Conservation (phyloP, 2,113 vertebrate genomes). For the Macquaria ambigua region DNA sequence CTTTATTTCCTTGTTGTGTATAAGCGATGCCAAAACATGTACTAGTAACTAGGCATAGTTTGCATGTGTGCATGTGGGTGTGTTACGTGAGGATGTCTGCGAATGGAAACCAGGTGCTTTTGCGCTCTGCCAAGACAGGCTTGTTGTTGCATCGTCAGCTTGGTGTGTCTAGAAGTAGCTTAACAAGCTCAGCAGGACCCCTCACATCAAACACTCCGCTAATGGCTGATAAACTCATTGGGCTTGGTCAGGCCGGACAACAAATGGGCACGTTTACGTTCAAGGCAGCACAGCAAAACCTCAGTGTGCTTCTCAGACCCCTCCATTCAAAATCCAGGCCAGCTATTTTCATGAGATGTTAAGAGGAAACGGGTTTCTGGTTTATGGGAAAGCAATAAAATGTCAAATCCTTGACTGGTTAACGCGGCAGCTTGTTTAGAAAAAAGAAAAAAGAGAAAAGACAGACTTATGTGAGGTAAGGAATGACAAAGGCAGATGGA, state of each 20-base stretch:
- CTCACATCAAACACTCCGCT: constrained; percentile 71
- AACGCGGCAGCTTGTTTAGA: constrained; percentile 58
- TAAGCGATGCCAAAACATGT: constrained; percentile 37
- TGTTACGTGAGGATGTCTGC: constrained; percentile 32
- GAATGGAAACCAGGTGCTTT: constrained; percentile 79
- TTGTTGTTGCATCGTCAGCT: constrained; percentile 75
- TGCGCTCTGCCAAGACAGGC: constrained; percentile 33
- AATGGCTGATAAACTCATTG: constrained; percentile 68
- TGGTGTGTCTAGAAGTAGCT: constrained; percentile 46
- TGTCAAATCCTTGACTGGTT: constrained; percentile 56
- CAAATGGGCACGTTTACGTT: constrained; percentile 53
- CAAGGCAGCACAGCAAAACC: constrained; percentile 29
- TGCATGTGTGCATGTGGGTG: neutral
- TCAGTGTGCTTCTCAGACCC: constrained; percentile 15
- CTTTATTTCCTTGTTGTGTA: constrained; percentile 18
- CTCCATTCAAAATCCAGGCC: constrained; percentile 26
- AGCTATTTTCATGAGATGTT: constrained; percentile 66
- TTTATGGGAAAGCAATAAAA: constrained; percentile 76
- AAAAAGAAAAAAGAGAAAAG: constrained; percentile 8
- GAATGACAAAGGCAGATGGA: constrained; percentile 67
- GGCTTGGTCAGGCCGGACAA: constrained; percentile 44
- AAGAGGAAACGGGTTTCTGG: constrained; percentile 50
- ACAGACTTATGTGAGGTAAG: constrained; percentile 45
- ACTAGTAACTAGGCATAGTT: constrained; percentile 6
- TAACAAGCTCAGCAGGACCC: constrained; percentile 70